phyloP scores from a whole-genome alignment of 2,113 vertebrate genomes.

The Chlorocebus sabaeus region DNA sequence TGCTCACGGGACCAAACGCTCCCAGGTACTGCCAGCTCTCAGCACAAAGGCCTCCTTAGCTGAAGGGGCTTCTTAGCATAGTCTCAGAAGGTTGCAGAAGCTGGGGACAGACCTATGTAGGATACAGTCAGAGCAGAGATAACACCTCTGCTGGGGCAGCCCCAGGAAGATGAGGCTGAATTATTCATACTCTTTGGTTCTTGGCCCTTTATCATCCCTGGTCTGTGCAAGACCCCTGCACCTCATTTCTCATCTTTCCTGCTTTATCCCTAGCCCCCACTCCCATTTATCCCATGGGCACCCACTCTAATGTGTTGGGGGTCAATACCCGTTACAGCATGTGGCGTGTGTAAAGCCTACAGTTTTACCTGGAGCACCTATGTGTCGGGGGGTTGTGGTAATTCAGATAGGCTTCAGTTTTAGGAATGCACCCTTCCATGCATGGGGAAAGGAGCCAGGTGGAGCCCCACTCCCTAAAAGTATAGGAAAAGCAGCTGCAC shows the following conservation, averaged over 20 bases:
- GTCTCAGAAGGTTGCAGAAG: background rate
- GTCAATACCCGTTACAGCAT: background rate
- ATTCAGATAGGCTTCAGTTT: background rate
- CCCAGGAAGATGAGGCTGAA: background rate
- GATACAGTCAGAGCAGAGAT: background rate
- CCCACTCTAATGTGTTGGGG: background rate
- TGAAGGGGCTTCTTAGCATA: background rate
- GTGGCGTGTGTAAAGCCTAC: background rate
- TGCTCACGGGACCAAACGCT: background rate
- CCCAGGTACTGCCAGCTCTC: background rate
- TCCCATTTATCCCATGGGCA: background rate
- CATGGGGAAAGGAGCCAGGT: background rate
- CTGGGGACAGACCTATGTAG: background rate
- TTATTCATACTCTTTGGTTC: background rate
- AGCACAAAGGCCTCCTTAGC: background rate
- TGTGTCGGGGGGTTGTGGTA: too few relatives aligned
- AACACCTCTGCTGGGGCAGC: background rate
- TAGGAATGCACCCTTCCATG: background rate
- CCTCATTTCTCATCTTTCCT: background rate
- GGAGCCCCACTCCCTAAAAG: background rate
- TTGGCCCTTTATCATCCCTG: background rate
- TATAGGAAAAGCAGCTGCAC: background rate
- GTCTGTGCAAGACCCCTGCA: background rate
- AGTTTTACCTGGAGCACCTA: background rate
- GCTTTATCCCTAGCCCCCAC: background rate